Conservation (phyloP, 2,113 vertebrate species). For the Saimiri boliviensis region DNA sequence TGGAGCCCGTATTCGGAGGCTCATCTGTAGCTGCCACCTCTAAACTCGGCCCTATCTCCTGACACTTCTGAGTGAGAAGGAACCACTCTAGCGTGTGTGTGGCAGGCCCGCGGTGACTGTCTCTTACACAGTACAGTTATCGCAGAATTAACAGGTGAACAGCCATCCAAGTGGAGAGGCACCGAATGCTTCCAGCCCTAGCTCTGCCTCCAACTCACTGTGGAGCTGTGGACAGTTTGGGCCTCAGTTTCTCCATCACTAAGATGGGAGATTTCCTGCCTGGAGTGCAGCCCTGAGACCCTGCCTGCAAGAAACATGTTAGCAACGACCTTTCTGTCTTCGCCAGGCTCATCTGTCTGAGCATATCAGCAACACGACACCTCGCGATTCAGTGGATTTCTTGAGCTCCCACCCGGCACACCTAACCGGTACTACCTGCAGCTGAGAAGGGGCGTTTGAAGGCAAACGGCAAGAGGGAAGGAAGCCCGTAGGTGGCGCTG, state of each 20-base stretch:
- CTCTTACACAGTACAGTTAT: not conserved
- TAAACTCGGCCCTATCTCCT: not conserved
- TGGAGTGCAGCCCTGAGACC: not conserved
- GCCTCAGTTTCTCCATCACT: not conserved
- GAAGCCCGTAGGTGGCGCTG: constrained; percentile 68
- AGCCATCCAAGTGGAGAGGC: not conserved
- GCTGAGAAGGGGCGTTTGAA: accelerated
- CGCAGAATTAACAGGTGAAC: not conserved
- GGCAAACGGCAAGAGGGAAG: not conserved
- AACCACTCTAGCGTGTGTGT: accelerated
- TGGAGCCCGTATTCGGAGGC: not conserved
- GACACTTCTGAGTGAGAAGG: not conserved
- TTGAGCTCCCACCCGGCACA: accelerated
- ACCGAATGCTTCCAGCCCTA: not conserved
- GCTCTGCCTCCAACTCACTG: not conserved
- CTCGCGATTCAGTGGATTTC: not conserved
- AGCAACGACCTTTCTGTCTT: not conserved
- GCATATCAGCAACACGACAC: not conserved
- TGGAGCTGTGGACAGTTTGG: not conserved
- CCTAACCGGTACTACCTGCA: accelerated
- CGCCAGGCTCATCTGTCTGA: not conserved
- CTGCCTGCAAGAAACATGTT: not conserved
- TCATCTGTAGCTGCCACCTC: not conserved
- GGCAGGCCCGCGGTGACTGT: not conserved
- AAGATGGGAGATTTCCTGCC: not conserved